Evolutionary conservation across 2,888 invertebrate genomes (phyloP), one percentile per base, ranked within the genome.

Genomic region (Halictus quadricinctus): DNA sequence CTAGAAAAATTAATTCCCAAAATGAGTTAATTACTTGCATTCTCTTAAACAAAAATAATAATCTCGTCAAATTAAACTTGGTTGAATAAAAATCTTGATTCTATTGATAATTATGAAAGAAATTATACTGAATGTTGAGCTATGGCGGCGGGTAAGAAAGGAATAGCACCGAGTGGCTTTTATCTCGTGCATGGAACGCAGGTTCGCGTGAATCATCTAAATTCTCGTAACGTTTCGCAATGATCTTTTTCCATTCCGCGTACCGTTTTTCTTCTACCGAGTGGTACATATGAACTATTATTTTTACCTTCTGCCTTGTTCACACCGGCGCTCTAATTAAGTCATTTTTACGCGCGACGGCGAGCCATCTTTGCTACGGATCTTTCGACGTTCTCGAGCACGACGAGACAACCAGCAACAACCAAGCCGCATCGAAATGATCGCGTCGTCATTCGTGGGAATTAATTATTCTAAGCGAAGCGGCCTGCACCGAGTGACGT

Each of bases 231-330:
- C 76, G 60, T 72, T 43, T 81, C 80, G 75, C 79, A 79, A 80
- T 46, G 50, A 81, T 80, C 70, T 79, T 73, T 70, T 79, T 81
- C 72, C 72, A 74, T 79, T 82, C 76, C 43, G 36, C 48, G 25
- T 25, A 13, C 66, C 15, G 48, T 72, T 73, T 86, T 80, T 64
- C 41, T 64, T 43, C 73, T 54, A 13, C 54, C 41, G 69, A 21
- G 21, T n/a, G 66, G 54, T 66, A 72, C 72, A 66, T 48, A 83
- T 50, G 78, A 79, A 80, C 87, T 86, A 87, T 87, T 86, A 87
- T 87, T 87, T 86, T 87, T 87, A 86, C 87, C 87, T 87, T 87
- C 86, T 74, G 64, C 46, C 86, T 83, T 58, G 82, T 87, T 87
- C 75, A 64, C 87, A 86, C 83, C 43, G 70, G 76, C 66, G 81